These are phyloP conservation scores for Scopus umbretta DNA, from an alignment of 2,113 vertebrate species.

Conservation along the genomic window DNA sequence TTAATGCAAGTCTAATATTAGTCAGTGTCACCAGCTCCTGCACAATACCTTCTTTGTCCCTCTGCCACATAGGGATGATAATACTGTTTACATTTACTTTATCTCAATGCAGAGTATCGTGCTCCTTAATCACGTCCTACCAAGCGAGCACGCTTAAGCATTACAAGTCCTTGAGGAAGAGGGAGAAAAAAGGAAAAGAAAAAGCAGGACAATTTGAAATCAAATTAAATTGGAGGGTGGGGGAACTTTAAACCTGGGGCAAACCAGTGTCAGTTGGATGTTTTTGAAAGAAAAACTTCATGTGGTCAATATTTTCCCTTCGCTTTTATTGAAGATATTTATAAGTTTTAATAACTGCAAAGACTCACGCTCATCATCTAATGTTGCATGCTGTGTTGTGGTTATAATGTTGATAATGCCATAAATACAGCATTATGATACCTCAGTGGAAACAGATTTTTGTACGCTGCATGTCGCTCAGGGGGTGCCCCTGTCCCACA, in stretches of 20 bases:
- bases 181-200: not conserved
- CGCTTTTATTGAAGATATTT: not conserved
- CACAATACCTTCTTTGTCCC: not conserved
- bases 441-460: not conserved
- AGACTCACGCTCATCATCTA: not conserved
- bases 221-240: not conserved
- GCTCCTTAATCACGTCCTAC: not conserved
- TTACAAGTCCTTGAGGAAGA: not conserved
- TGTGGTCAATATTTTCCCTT: not conserved
- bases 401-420: not conserved
- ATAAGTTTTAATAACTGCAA: conserved; percentile 23
- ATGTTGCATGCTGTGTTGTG: not conserved
- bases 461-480: not conserved
- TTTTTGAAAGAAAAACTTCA: not conserved
- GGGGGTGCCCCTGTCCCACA: not conserved
- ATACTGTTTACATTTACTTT: not conserved
- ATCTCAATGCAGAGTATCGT: not conserved
- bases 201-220: not conserved
- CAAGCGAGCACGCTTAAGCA: not conserved
- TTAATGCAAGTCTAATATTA: not conserved
- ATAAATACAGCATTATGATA: not conserved
- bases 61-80: not conserved
- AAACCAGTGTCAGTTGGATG: not conserved
- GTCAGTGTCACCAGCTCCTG: not conserved
- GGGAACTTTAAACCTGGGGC: not conserved